phyloP scores from a whole-genome alignment of 37 sponge, comb jelly and placozoan genomes.

The Axinella damicornis region DNA sequence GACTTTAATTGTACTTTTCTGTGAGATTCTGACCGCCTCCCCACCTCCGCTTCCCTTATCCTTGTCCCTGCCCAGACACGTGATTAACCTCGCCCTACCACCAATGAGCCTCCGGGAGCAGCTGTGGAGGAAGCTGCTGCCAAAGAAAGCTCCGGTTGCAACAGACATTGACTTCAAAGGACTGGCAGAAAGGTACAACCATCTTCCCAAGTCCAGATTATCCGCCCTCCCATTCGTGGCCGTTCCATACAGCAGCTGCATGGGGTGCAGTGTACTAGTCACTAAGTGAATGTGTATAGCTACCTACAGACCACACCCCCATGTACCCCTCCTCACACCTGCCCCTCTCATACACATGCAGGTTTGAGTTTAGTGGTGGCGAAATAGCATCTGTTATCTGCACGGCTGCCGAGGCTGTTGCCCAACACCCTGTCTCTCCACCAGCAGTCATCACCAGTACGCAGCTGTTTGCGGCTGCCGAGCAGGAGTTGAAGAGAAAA shows the following conservation, averaged over 20 bases:
- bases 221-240: no score
- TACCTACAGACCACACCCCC: background rate
- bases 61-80: no score
- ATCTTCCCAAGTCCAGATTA: no score
- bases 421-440: background rate
- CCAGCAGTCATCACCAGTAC: slow-evolving; percentile 12
- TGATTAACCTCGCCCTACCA: slow-evolving; percentile 43
- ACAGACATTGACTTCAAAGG: slow-evolving; percentile 36
- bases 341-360: no score
- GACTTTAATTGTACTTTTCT: no score
- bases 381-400: slow-evolving; percentile 50
- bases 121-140: slow-evolving; percentile 70
- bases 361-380: slow-evolving; percentile 54
- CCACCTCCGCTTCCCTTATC: no score
- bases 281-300: no score
- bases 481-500: slow-evolving; percentile 18
- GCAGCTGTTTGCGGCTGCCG: slow-evolving; percentile 23
- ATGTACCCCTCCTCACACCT: background rate
- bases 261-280: no score
- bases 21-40: no score
- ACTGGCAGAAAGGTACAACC: slow-evolving; percentile 55
- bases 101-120: slow-evolving; percentile 29
- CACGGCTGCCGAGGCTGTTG: slow-evolving; percentile 42
- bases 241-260: no score
- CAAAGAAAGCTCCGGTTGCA: slow-evolving; percentile 55